Base-by-base conservation (phyloP, 2,888 invertebrate species). In the Meganola albula region DNA sequence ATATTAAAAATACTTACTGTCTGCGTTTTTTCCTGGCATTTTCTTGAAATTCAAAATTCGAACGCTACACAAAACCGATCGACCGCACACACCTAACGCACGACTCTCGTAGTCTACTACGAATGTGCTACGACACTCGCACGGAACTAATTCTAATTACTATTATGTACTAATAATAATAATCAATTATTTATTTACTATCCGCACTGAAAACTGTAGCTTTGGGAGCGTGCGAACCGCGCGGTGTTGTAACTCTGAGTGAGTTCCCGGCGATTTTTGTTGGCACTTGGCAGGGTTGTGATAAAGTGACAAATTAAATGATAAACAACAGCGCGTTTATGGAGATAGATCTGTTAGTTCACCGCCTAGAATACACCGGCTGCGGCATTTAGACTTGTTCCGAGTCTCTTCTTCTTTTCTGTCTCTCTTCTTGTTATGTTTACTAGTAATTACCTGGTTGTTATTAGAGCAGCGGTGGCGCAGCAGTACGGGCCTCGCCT, bases 41-140 rank as follows among this genome's bases (percentile, higher is more conserved):
- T 66, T 48, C 45, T 48, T 40, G 21, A 31, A 34, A 49, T 40
- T 10, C 6, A 16, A 34, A 27, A 32, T 33, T 53, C 30, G 44
- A 25, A 41, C 35, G 50, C 31, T 41, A 37, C 54, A 54, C 36
- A 36, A 48, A 41, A 40, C 22, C 10, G 3, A 23, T 48, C 43
- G 24, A 44, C 25, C 28, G 26, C 53, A 53, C 51, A 44, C 34
- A 53, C 38, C 46, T 34, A 38, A 46, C 55, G 51, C 47, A 49
- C 59, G 55, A 52, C 53, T 31, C 47, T 56, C 72, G 77, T 74
- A 74, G 76, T 50, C 55, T 41, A 45, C 46, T 51, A 71, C 76
- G 74, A 76, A 76, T 74, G 43, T 48, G 71, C 75, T 74, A 74
- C 78, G 78, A 57, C 34, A 54, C 58, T 50, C 60, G 31, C 38